A percentile compares a stretch with the other conserved stretches of the same genome.
Conservation (phyloP, 2,797 vertebrate genomes). For the Mergus octosetaceus region DNA sequence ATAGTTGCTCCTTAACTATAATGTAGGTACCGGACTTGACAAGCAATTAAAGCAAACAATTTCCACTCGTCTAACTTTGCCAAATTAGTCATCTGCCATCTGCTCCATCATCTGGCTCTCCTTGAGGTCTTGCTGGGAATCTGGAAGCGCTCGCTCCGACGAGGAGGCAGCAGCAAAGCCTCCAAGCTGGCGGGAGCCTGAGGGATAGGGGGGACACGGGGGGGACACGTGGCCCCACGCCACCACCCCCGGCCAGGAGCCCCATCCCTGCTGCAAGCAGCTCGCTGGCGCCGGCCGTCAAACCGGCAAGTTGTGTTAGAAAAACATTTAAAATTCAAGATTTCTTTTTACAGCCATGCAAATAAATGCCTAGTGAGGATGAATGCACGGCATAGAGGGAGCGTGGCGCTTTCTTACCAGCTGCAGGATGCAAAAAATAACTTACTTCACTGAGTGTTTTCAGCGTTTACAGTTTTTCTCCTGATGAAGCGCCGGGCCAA, state of each 20-base stretch:
- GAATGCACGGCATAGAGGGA: not conserved
- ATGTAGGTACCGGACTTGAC: constrained; percentile 85
- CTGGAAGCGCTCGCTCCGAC: constrained; percentile 65
- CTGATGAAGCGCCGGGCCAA: not conserved
- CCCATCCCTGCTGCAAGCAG: not conserved
- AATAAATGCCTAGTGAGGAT: not conserved
- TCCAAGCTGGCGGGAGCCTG: constrained; percentile 49
- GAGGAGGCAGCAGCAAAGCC: constrained; percentile 58
- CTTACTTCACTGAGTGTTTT: not conserved
- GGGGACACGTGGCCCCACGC: not conserved
- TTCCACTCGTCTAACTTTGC: constrained; percentile 86
- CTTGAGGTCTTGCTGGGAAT: constrained; percentile 80
- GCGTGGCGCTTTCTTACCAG: not conserved
- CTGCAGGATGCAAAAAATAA: not conserved
- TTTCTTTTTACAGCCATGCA: not conserved
- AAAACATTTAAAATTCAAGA: not conserved
- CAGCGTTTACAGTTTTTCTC: not conserved
- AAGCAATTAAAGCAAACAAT: constrained; percentile 92
- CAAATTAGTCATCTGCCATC: constrained; percentile 88
- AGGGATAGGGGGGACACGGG: not conserved
- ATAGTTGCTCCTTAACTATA: constrained; percentile 79
- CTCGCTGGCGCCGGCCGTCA: not conserved
- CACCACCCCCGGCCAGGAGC: not conserved
- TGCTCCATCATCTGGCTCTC: constrained; percentile 86
- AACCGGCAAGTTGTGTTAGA: not conserved